Evolutionary conservation across 2,113 vertebrate species (phyloP).

Genomic region (Chlorodrepanis virens): DNA sequence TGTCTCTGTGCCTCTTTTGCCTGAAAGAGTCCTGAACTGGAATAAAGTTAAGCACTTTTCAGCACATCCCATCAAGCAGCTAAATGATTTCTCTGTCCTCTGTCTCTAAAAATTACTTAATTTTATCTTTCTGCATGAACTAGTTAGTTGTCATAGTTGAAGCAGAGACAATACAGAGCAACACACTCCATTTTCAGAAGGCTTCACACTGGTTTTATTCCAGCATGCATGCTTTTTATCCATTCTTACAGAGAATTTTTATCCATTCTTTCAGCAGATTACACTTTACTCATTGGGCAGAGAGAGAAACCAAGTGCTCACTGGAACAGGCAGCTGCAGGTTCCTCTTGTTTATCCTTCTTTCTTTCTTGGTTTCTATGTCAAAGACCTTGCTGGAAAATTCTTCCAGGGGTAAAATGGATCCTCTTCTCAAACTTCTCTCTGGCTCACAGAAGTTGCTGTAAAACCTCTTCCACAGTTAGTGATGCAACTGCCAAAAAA

Average conservation of each 20-base stretch:
- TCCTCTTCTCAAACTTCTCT: background rate
- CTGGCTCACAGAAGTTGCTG: background rate
- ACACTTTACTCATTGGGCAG: background rate
- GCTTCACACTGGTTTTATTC: background rate
- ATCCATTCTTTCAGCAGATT: background rate
- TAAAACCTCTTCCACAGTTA: background rate
- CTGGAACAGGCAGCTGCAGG: background rate
- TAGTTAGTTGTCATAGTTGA: background rate
- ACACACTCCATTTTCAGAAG: background rate
- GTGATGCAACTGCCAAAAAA: background rate
- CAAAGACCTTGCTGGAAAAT: background rate
- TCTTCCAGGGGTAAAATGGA: background rate
- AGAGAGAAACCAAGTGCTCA: background rate
- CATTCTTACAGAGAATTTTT: background rate
- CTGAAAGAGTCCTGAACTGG: background rate
- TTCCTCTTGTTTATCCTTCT: background rate
- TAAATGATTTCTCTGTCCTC: background rate
- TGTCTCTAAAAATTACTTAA: background rate
- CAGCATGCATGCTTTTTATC: background rate
- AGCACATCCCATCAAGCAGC: background rate
- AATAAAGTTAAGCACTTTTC: background rate
- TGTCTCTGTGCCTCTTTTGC: background rate
- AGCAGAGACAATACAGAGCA: background rate
- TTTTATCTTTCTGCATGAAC: background rate
- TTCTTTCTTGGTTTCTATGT: background rate